These are phyloP conservation scores for Corythornis madagascariensis DNA, from an alignment of 2,113 vertebrate genomes.

Conservation along the genomic window DNA sequence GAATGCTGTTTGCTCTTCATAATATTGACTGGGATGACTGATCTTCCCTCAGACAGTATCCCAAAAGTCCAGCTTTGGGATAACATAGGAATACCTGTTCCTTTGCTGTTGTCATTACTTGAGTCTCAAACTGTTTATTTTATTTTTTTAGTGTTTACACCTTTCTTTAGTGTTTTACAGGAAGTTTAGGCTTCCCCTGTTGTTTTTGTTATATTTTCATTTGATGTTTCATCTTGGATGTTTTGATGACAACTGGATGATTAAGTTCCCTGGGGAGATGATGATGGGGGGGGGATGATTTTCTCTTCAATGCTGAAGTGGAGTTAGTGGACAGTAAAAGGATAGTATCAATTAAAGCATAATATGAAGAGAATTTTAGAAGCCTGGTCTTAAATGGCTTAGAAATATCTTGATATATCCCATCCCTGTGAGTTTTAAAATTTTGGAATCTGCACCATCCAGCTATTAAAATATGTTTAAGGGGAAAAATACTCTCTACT, in stretches of 20 bases:
- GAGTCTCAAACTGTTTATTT: not conserved
- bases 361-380: not conserved
- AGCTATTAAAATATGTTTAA: not conserved
- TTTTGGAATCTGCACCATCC: not conserved
- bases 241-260: not conserved
- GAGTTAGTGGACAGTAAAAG: not conserved
- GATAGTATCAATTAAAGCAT: not conserved
- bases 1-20: not conserved
- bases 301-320: not conserved
- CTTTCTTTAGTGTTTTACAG: not conserved
- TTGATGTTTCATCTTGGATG: not conserved
- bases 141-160: not conserved
- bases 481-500: not conserved
- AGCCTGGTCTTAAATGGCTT: not conserved
- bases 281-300: not conserved
- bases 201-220: not conserved
- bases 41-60: not conserved
- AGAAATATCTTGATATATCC: too few relatives aligned
- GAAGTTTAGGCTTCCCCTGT: not conserved
- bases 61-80: not conserved
- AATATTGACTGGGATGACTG: not conserved
- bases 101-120: not conserved
- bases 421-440: not conserved
- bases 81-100: not conserved
- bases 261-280: not conserved